These are phyloP conservation scores for Anguilla japonica DNA, from an alignment of 2,113 vertebrate species.

Conservation along the genomic window DNA sequence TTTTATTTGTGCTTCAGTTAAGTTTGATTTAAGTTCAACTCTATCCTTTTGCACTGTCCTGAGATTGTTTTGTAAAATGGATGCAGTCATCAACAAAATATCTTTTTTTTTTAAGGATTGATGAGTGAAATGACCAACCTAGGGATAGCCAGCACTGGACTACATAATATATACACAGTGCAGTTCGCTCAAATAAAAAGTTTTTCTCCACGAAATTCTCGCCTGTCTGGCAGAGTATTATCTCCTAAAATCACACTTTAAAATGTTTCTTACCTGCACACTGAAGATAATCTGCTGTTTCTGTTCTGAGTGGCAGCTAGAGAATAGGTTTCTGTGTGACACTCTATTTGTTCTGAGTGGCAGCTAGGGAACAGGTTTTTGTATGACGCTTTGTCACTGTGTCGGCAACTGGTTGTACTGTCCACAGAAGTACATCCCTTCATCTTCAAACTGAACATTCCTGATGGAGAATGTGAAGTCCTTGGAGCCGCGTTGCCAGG, in stretches of 20 bases:
- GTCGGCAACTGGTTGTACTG: neutral
- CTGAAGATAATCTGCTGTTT: neutral
- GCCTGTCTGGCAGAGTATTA: neutral
- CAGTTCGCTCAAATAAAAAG: no score
- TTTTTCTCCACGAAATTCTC: no score
- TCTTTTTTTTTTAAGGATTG: no score
- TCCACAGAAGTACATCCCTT: constrained; percentile 12
- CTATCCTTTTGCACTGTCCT: no score
- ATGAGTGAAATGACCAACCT: no score
- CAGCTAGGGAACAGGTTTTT: neutral
- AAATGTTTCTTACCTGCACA: neutral
- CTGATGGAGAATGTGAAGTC: neutral
- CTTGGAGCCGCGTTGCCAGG: neutral
- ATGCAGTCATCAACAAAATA: no score
- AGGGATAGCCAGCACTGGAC: no score
- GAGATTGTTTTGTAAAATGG: no score
- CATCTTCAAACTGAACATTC: neutral
- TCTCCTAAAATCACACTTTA: neutral
- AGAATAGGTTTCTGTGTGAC: constrained; percentile 6
- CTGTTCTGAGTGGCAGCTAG: neutral
- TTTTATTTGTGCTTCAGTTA: no score
- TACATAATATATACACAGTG: no score
- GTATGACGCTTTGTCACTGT: constrained; percentile 12
- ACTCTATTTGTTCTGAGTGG: neutral
- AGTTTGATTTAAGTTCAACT: no score